Conservation (phyloP, 2,797 vertebrate species). For the Enteromius thamalakanensis region DNA sequence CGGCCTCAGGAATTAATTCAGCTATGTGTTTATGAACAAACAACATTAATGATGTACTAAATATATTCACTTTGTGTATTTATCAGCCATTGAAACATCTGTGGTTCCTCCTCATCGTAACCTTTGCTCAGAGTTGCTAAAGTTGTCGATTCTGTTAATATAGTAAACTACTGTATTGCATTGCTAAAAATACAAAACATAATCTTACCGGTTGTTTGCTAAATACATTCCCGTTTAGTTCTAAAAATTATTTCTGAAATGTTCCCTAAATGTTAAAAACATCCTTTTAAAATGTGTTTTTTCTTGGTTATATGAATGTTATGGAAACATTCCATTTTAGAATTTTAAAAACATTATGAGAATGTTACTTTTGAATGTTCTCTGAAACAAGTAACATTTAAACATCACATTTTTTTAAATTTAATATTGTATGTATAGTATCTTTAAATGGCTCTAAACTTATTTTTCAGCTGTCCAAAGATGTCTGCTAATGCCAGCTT, state of each 20-base stretch:
- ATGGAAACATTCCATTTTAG: not conserved
- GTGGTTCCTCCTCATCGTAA: not conserved
- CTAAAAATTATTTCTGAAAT: too few relatives aligned
- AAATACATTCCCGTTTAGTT: too few relatives aligned
- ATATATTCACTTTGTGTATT: not conserved
- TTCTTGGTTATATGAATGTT: not conserved
- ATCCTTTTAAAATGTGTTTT: not conserved
- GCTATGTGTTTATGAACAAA: slow-evolving; percentile 6
- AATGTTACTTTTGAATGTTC: not conserved
- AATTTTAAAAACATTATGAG: not conserved
- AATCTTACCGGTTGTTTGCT: not conserved
- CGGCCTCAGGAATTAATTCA: not conserved
- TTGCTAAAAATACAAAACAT: not conserved
- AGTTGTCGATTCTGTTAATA: not conserved
- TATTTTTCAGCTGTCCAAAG: not conserved
- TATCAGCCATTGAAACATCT: not conserved
- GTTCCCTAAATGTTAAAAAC: not conserved
- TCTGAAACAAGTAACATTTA: not conserved
- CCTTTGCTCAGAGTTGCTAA: not conserved
- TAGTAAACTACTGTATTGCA: not conserved
- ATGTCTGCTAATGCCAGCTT: not conserved
- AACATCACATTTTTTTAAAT: not conserved
- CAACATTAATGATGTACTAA: not conserved
- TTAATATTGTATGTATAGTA: not conserved
- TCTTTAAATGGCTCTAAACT: not conserved